Evolutionary conservation across 2,113 vertebrate genomes (phyloP), one percentile per base, ranked within the genome.

Genomic region (Neodon shergylaensis): DNA sequence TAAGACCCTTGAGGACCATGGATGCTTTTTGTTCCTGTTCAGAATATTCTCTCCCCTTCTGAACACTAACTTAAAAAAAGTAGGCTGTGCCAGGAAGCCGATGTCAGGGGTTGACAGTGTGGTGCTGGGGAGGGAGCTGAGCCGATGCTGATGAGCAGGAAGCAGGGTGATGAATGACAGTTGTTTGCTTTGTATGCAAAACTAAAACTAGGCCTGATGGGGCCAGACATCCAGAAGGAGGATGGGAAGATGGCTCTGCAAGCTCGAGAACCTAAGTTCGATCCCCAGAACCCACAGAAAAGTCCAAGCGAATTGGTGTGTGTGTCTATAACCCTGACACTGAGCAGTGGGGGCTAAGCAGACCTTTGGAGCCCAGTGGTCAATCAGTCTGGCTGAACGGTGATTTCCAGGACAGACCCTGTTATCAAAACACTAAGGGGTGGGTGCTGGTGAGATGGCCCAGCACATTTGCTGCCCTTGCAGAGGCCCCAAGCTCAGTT

Each of bases 121-220:
- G 26, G n/a, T 1, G 5, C 12, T 3, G 12, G n/a, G n/a, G 19
- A 0, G 19, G 0, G 6, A 22, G 28, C 5, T 58, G 54, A 39
- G 9, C 19, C 73, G 28, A 63, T 1, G 2, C 1, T 5, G 14
- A 3, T 2, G 17, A 21, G 63, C 42, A 0, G 4, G 42, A 52
- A 42, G 36, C 10, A 17, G 12, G 66, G 39, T 1, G 21, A 42
- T 3, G 10, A 5, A 58, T 22, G n/a, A 5, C 3, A 63, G 68
- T 54, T 10, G 39, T 33, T 63, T n/a, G 19, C 31, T 90, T 54
- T 68, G 42, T 19, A 22, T 36, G 47, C 65, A 76, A 58, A 74
- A 28, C n/a, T 7, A 28, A 47, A 36, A 42, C 61, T 6, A 4
- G 58, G 21, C 88, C 72, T 74, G n/a, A 9, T 2, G 1, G 21